Conservation (phyloP, 2,113 vertebrate genomes). For the Eolophus roseicapilla region DNA sequence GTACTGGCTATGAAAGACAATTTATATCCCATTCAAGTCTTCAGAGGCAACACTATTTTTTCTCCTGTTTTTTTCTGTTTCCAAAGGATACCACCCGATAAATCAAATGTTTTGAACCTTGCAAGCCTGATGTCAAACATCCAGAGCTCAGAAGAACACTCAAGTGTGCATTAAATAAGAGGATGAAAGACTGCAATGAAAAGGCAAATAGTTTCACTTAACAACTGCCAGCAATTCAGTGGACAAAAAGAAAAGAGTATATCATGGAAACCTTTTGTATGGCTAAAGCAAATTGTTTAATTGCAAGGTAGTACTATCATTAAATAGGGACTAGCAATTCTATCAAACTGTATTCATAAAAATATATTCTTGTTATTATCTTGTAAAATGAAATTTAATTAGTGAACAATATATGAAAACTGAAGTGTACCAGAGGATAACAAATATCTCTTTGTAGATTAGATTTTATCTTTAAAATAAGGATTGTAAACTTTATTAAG, state of each 20-base stretch:
- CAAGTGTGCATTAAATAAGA: neutral
- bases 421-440: neutral
- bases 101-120: neutral
- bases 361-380: neutral
- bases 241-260: neutral
- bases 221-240: neutral
- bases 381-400: conserved; percentile 2
- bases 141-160: neutral
- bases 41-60: neutral
- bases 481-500: neutral
- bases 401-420: neutral
- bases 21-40: neutral
- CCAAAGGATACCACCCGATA: neutral
- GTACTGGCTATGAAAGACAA: neutral
- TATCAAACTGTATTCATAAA: neutral
- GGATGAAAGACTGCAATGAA: neutral
- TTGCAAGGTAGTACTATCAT: neutral
- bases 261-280: neutral
- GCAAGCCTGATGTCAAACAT: neutral
- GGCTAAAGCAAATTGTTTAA: conserved; percentile 29
- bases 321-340: neutral
- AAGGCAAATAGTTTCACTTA: neutral
- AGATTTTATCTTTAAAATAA: neutral
- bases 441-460: neutral
- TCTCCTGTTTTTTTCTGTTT: neutral